Base-by-base conservation (phyloP, 2,888 invertebrate genomes). In the Dicyrtomina minuta region DNA sequence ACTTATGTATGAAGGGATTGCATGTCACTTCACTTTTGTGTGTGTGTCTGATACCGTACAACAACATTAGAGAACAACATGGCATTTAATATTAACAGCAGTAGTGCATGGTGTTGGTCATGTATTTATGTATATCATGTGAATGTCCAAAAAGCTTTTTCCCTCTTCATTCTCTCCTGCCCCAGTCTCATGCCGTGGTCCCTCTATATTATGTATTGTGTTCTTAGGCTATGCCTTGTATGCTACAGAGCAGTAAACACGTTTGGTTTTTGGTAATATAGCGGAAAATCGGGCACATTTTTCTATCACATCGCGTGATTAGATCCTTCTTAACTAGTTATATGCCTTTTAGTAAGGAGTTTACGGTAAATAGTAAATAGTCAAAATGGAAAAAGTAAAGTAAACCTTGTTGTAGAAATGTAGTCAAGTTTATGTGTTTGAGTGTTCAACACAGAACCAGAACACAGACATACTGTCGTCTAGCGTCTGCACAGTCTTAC, bases 221-320 rank as follows among this genome's bases (percentile, higher is more conserved):
- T n/a, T n/a, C n/a, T n/a, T n/a, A n/a, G n/a, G n/a, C n/a, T n/a
- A n/a, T n/a, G n/a, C n/a, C n/a, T 20, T 46, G 49, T 61, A 26
- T 61, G 61, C 43, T 46, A 24, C 12, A n/a, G 49, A 61, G 49
- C 46, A 61, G 61, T 61, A 49, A 60, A 60, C 44, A 41, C 60
- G 43, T 60, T 60, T 60, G n/a, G n/a, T n/a, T n/a, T n/a, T n/a
- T n/a, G n/a, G 44, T 61, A 49, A 61, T 61, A 49, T 61, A 61
- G 61, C 61, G 61, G 61, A 61, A 61, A 61, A 61, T 61, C 61
- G 61, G 61, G 49, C 49, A n/a, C n/a, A 49, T 26, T 61, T 61
- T 49, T 61, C 46, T 49, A 61, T 61, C 61, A 58, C 58, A 39
- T 58, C 33, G 61, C 61, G 61, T 61, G 61, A 61, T 61, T 49